Evolutionary conservation across 2,113 vertebrate species (phyloP).

Genomic region (Acrocephalus arundinaceus): DNA sequence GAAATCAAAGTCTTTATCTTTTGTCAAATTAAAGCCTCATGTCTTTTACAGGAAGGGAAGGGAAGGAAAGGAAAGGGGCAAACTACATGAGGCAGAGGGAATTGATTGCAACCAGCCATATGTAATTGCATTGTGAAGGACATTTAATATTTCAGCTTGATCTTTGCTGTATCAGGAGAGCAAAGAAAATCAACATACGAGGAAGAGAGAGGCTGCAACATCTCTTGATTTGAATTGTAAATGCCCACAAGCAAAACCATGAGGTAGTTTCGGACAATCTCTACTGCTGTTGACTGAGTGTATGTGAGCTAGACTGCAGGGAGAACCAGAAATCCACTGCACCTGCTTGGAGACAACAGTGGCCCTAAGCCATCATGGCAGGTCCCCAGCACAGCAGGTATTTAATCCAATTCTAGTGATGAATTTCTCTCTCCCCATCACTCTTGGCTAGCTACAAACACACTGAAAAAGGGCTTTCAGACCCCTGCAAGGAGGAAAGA

Average conservation of each 20-base stretch:
- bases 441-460: background rate
- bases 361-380: background rate
- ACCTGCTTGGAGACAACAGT: background rate
- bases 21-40: background rate
- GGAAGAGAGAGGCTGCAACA: background rate
- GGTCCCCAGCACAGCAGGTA: constrained; percentile 6
- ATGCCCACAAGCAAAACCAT: constrained; percentile 1
- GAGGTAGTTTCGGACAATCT: background rate
- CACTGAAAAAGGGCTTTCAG: background rate
- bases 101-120: constrained; percentile 49
- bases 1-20: background rate
- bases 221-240: constrained; percentile 48
- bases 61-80: background rate
- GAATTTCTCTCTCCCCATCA: background rate
- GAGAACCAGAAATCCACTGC: background rate
- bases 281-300: background rate
- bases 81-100: constrained; percentile 11
- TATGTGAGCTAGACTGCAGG: background rate
- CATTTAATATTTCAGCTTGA: constrained; percentile 59
- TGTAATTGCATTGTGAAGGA: constrained; percentile 47
- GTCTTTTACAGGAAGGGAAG: constrained; percentile 3
- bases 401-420: background rate
- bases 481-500: background rate
- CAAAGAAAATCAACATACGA: constrained; percentile 36
- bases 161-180: constrained; percentile 12